A percentile compares a stretch with the other conserved stretches of the same genome.
Evolutionary conservation across 64 coral and sea anemone species (phyloP).

Genomic region (Stylophora pistillata): DNA sequence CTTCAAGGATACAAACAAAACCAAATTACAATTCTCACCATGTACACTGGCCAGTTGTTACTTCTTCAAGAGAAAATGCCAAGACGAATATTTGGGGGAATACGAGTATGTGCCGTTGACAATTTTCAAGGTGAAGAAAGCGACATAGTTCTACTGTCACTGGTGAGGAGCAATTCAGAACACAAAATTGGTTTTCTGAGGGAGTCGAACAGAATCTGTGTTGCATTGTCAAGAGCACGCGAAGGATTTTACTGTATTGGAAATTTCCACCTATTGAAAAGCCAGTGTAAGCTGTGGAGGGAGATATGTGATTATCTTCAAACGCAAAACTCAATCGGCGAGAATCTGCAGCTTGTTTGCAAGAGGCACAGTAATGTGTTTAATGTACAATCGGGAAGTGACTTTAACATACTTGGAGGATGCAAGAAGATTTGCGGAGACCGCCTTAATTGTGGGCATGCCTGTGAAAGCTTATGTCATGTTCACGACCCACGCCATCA

Average conservation of each 20-base stretch:
- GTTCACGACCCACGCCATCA: constrained; percentile 3
- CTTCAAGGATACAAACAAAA: constrained; percentile 67
- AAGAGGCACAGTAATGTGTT: constrained; percentile 46
- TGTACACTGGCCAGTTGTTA: constrained; percentile 83
- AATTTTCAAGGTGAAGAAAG: constrained; percentile 92
- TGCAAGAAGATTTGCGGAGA: constrained; percentile 25
- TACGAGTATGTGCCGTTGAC: constrained; percentile 74
- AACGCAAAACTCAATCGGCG: constrained; percentile 1
- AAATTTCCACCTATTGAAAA: constrained; percentile 35
- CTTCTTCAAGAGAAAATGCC: constrained; percentile 79
- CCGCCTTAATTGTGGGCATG: constrained; percentile 38
- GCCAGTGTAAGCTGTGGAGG: constrained; percentile 49
- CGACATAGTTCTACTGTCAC: constrained; percentile 75
- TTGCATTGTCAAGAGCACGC: constrained; percentile 50
- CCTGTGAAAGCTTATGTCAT: constrained; percentile 18
- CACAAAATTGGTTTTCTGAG: constrained; percentile 66
- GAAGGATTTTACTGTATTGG: constrained; percentile 58
- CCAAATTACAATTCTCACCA: constrained; percentile 84
- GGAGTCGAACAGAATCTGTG: constrained; percentile 59
- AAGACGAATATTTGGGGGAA: constrained; percentile 45
- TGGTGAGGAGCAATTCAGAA: constrained; percentile 71
- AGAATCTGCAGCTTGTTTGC: constrained; percentile 33
- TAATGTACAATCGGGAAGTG: background rate
- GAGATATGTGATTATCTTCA: constrained; percentile 53
- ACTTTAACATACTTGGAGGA: constrained; percentile 40